Conservation (phyloP, 2,113 vertebrate genomes). For the Dicerorhinus sumatrensis region DNA sequence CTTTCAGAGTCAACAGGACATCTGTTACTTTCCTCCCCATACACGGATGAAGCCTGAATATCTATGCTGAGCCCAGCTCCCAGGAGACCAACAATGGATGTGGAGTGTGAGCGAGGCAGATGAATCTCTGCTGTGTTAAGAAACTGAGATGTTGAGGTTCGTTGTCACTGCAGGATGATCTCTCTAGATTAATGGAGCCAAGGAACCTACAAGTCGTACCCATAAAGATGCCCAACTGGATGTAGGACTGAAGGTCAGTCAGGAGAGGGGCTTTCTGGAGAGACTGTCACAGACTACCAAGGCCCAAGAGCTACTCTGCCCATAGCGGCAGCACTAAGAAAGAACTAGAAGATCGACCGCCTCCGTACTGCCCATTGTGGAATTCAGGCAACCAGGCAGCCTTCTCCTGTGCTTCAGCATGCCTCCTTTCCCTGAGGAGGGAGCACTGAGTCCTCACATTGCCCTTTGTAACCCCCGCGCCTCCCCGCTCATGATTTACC, state of each 20-base stretch:
- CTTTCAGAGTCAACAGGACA: background rate
- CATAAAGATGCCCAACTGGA: background rate
- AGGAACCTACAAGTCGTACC: background rate
- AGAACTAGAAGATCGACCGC: background rate
- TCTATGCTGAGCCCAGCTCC: fast-evolving
- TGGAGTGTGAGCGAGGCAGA: background rate
- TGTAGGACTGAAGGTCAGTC: background rate
- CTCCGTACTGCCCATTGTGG: fast-evolving
- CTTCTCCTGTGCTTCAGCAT: background rate
- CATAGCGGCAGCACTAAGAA: fast-evolving
- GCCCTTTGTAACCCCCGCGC: fast-evolving
- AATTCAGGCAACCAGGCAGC: background rate
- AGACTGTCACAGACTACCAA: fast-evolving
- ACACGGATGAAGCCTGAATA: background rate
- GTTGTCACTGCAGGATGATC: background rate
- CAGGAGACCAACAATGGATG: fast-evolving
- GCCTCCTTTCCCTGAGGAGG: background rate
- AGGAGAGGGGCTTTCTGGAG: background rate
- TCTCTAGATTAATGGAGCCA: fast-evolving
- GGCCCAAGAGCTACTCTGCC: fast-evolving
- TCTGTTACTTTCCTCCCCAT: background rate
- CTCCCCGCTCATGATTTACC: conserved; percentile 83
- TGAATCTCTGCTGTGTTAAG: background rate
- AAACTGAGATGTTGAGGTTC: background rate
- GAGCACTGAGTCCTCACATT: fast-evolving